phyloP scores from a whole-genome alignment of 1,140 invertebrate species.

The Macrotrachela quadricornifera region DNA sequence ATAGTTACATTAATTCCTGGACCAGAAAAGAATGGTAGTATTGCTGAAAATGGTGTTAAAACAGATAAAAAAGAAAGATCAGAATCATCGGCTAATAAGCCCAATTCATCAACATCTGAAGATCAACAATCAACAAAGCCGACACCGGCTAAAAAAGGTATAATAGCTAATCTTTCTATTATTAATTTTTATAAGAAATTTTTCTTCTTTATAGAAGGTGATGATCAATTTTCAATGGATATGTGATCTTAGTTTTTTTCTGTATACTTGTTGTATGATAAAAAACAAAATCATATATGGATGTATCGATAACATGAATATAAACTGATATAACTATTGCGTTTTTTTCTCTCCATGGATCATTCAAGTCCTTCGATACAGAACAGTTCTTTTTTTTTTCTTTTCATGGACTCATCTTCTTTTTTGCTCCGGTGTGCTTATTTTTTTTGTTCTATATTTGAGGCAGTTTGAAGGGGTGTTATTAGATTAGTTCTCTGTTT shows the following conservation, averaged over 20 bases:
- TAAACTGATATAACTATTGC: too few species aligned
- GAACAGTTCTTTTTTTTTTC: background rate
- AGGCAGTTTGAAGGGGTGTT: background rate
- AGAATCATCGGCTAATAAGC: background rate
- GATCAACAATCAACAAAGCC: too few species aligned
- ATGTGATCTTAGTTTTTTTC: background rate
- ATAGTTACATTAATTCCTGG: background rate
- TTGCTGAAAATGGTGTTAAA: slow-evolving; percentile 2
- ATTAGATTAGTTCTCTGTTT: too few species aligned
- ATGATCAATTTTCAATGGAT: background rate
- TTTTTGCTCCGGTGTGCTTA: slow-evolving; percentile 10
- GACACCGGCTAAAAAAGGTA: too few species aligned
- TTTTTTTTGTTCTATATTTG: slow-evolving; percentile 10
- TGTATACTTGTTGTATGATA: slow-evolving; percentile 10
- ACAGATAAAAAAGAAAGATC: slow-evolving; percentile 5
- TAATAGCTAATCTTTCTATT: background rate
- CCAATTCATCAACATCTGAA: background rate
- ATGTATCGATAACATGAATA: too few species aligned
- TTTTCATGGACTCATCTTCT: too few species aligned
- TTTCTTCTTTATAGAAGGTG: background rate
- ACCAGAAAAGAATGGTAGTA: slow-evolving; percentile 5
- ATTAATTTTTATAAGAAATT: slow-evolving; percentile 13
- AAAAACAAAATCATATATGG: slow-evolving; percentile 6
- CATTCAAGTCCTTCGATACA: too few species aligned
- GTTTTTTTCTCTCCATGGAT: too few species aligned